These are phyloP conservation scores for Melanotaenia boesemani DNA, from an alignment of 2,797 vertebrate genomes.

Conservation along the genomic window DNA sequence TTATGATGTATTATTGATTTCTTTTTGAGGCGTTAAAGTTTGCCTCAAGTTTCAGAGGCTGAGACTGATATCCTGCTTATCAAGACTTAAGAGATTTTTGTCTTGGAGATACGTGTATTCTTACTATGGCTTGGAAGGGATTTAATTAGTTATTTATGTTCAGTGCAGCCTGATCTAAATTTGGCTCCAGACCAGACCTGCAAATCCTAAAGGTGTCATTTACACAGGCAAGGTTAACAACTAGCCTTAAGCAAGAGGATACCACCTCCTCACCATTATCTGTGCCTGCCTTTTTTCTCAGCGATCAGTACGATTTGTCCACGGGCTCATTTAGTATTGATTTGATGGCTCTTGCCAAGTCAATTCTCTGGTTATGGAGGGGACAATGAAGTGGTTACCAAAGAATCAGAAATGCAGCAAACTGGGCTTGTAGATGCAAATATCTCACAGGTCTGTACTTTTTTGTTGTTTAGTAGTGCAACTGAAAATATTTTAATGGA, in stretches of 20 bases:
- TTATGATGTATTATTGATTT: conserved; percentile 48
- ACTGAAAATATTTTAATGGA: not conserved
- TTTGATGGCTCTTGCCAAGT: conserved; percentile 58
- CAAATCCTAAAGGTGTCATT: conserved; percentile 61
- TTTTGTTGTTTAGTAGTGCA: not conserved
- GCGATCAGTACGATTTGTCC: conserved; percentile 57
- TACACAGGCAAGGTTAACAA: conserved; percentile 47
- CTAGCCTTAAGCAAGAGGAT: conserved; percentile 33
- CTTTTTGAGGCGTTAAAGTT: conserved; percentile 11
- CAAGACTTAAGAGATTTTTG: not conserved
- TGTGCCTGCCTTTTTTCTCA: conserved; percentile 31
- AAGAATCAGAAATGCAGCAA: conserved; percentile 26
- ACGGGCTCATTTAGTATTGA: conserved; percentile 71
- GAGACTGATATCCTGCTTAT: conserved; percentile 8
- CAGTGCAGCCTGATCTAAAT: conserved; percentile 39
- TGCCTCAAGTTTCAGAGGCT: conserved; percentile 32
- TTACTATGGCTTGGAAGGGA: not conserved
- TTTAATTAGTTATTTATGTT: conserved; percentile 38
- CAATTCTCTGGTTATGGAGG: conserved; percentile 48
- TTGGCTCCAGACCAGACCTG: conserved; percentile 38
- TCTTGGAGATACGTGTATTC: conserved; percentile 10
- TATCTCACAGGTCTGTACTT: not conserved
- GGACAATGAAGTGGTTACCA: conserved; percentile 44
- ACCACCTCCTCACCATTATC: conserved; percentile 28
- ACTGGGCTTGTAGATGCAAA: not conserved